These are phyloP conservation scores for Notamacropus eugenii DNA, from an alignment of 2,797 vertebrate species.

Conservation along the genomic window DNA sequence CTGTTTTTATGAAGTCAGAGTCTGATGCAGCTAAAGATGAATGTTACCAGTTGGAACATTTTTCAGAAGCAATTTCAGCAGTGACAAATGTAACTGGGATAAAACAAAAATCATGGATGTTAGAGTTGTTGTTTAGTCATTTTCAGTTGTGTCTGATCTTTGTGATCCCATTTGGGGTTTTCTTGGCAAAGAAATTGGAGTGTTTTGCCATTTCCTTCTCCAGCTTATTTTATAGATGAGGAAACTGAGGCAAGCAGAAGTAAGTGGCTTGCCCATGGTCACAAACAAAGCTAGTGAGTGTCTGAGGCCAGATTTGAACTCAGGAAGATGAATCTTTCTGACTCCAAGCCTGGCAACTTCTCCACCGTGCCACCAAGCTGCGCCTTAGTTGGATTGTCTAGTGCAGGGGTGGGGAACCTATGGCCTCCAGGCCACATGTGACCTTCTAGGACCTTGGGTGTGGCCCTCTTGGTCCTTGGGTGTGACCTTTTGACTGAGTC, in stretches of 20 bases:
- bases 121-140: neutral
- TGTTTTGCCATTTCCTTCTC: neutral
- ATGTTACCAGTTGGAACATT: constrained; percentile 53
- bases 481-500: too few species aligned
- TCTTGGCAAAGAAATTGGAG: neutral
- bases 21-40: constrained; percentile 73
- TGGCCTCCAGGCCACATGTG: too few species aligned
- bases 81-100: constrained; percentile 42
- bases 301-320: neutral
- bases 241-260: neutral
- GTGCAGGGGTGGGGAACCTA: too few species aligned
- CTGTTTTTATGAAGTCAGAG: constrained; percentile 65
- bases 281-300: too few species aligned
- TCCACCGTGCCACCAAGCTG: neutral
- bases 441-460: too few species aligned
- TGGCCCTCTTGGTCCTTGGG: too few species aligned
- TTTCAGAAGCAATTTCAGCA: constrained; percentile 40
- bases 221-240: neutral
- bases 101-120: neutral
- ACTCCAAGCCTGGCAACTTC: neutral
- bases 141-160: neutral
- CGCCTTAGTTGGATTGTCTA: too few species aligned
- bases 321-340: neutral
- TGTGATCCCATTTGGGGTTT: neutral
- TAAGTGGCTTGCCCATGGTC: neutral